Evolutionary conservation across 2,888 invertebrate genomes (phyloP).

Genomic region (Stenolophus ochropezus): DNA sequence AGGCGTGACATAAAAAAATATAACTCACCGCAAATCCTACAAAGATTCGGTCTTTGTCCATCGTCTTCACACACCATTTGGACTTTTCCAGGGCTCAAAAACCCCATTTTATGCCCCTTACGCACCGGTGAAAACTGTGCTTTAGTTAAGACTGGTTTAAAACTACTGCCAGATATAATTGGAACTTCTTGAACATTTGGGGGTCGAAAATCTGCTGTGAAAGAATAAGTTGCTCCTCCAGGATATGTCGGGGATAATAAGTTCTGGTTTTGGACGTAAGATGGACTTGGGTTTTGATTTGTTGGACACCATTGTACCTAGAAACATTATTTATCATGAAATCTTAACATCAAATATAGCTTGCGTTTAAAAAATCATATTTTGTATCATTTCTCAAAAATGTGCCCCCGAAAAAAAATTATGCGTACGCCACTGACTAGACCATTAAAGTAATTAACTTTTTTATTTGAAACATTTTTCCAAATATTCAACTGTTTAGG

Average conservation of each 20-base stretch:
- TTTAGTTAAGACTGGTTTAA: conserved; percentile 75
- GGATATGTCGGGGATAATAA: conserved; percentile 82
- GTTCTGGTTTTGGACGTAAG: conserved; percentile 79
- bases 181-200: conserved; percentile 76
- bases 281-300: conserved; percentile 77
- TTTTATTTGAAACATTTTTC: too few species aligned
- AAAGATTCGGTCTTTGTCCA: conserved; percentile 89
- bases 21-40: conserved; percentile 88
- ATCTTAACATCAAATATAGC: too few species aligned
- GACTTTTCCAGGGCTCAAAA: conserved; percentile 62
- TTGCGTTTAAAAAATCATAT: too few species aligned
- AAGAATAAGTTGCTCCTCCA: conserved; percentile 85
- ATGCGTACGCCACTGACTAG: too few species aligned
- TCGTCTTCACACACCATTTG: conserved; percentile 82
- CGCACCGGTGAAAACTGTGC: conserved; percentile 48
- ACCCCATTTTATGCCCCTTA: conserved; percentile 29
- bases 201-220: conserved; percentile 87
- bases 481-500: too few species aligned
- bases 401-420: too few species aligned
- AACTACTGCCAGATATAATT: conserved; percentile 75
- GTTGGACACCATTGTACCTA: conserved; percentile 81
- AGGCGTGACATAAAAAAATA: too few species aligned
- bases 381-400: too few species aligned
- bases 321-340: too few species aligned
- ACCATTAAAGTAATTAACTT: too few species aligned